These are phyloP conservation scores for Pharmacophagus antenor DNA, from an alignment of 2,888 invertebrate genomes.

Conservation along the genomic window DNA sequence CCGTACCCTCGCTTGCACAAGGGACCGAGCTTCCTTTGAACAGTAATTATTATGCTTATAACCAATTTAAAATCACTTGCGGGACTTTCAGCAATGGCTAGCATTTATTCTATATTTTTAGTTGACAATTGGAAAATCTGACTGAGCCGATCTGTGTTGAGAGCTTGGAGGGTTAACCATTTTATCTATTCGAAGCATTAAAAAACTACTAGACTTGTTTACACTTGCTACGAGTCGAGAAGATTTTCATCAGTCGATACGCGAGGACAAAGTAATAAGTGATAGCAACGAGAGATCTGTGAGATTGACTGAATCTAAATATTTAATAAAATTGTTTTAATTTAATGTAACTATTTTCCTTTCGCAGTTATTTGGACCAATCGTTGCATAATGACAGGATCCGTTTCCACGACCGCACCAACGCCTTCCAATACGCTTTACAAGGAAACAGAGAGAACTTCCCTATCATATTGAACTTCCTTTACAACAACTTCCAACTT, in stretches of 20 bases:
- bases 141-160: too few relatives aligned
- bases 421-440: conserved; percentile 73
- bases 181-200: too few relatives aligned
- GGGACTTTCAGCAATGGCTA: background rate
- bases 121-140: too few relatives aligned
- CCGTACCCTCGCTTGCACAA: conserved; percentile 70
- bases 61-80: background rate
- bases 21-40: conserved; percentile 42
- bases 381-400: conserved; percentile 67
- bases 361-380: conserved; percentile 73
- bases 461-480: conserved; percentile 73
- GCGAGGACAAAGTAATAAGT: too few relatives aligned
- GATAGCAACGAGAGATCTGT: background rate
- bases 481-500: conserved; percentile 50
- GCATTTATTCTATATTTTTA: too few relatives aligned
- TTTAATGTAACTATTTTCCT: conserved; percentile 13
- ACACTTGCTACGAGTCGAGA: too few relatives aligned
- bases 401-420: conserved; percentile 71
- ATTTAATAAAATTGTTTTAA: background rate
- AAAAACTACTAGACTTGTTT: too few relatives aligned
- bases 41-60: conserved; percentile 45
- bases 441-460: conserved; percentile 79
- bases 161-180: too few relatives aligned
- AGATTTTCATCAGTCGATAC: too few relatives aligned
- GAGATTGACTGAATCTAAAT: too few relatives aligned